Evolutionary conservation across 2,113 vertebrate genomes (phyloP), one percentile per base, ranked within the genome.

Genomic region (Ailurus styani): DNA sequence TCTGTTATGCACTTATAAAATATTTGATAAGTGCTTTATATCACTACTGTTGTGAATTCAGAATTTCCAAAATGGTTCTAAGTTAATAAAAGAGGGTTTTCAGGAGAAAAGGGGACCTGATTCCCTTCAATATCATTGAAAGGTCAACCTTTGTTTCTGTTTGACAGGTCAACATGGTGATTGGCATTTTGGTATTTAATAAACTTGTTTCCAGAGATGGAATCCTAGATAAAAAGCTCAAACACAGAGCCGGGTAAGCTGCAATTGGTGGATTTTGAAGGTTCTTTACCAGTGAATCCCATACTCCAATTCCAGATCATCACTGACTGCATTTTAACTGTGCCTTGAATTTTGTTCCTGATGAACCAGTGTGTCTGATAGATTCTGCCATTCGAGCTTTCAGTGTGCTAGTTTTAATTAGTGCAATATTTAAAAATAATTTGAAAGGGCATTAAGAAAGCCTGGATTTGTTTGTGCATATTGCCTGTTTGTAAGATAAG

Each of bases 131-230:
- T 91, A 91, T 66, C 79, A 91, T 70, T 97, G 93, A 98, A 98
- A 98, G 87, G 90, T 95, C 96, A 98, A 98, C 87, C 94, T 52
- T 98, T 98, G 66, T 99, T 93, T 99, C 94, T 98, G 64, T 99
- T 99, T 98, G 98, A 94, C 99, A 99, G 99, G 99, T 99, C 98
- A 99, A 99, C 99, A 99, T 99, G 99, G 99, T 99, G 99, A 99
- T 99, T 98, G 99, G 99, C 98, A 99, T 99, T 99, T 99, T 99
- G 99, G 99, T 99, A 98, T 99, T 99, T 99, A 99, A 99, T 99
- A 99, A 99, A 98, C 99, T 99, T 98, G 99, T 99, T 99, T 99
- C 99, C 98, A 99, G 99, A 99, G 99, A 99, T 98, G 99, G 99
- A 96, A 99, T 99, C 97, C 99, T 99, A 99, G 99, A 99, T 99